Base-by-base conservation (phyloP, 2,888 invertebrate species). In the Drosophila peninsularis region DNA sequence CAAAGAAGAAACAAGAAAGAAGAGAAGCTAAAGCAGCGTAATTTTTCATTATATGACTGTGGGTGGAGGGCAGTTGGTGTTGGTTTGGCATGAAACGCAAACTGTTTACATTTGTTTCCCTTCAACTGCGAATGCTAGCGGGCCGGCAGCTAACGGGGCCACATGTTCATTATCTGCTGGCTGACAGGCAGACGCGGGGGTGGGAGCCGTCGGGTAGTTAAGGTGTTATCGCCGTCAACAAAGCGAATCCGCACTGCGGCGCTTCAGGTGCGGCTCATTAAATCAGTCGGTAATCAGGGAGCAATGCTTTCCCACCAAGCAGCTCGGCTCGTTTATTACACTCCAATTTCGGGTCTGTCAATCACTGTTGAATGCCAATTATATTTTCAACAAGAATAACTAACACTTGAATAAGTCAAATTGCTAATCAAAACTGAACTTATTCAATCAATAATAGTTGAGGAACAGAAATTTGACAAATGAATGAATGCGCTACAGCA, bases 41-140 rank as follows among this genome's bases (percentile, higher is more conserved):
- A 83, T 83, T 82, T 85, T 81, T 85, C 81, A 83, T 84, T 80
- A 74, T 66, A 64, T 47, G 58, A 54, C 54, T 50, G 44, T 17
- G 21, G 44, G 24, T 49, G 44, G 17, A 39, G 21, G 32, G 36
- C 37, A 21, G 17, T 47, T 21, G 21, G 7, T 39, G 39, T 73
- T 72, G 42, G 67, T 52, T 65, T 52, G 82, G 75, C 80, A 72
- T 78, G 65, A 82, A 85, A 76, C 78, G 82, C 80, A 82, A 83
- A 83, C 86, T 80, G 84, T 82, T 84, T 85, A 85, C 86, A 84
- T 85, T 84, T 80, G 75, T 83, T 75, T 77, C 63, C 55, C 73
- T 68, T 62, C 49, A 67, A 53, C 30, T 17, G 52, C 55, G 61
- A 62, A 58, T 54, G 62, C 34, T 66, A 47, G 30, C 45, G 57